These are phyloP conservation scores for Brenthis ino DNA, from an alignment of 2,888 invertebrate species.

Conservation along the genomic window DNA sequence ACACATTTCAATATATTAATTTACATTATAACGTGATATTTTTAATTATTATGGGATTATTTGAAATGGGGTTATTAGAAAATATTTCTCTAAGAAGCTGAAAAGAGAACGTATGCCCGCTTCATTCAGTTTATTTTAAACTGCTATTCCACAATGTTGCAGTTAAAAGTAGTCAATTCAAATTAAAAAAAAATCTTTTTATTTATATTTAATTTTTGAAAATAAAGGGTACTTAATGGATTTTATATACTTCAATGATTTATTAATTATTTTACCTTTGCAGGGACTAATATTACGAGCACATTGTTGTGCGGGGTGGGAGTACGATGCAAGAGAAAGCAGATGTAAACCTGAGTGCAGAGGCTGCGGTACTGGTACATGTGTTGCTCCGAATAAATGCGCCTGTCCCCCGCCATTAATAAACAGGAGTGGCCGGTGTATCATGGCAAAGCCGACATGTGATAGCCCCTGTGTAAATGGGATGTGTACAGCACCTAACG, in stretches of 20 bases:
- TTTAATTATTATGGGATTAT: too few relatives aligned
- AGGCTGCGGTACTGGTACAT: constrained; percentile 57
- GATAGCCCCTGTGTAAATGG: constrained; percentile 62
- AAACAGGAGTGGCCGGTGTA: constrained; percentile 21
- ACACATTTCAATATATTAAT: background rate
- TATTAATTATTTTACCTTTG: background rate
- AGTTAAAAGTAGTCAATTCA: too few relatives aligned
- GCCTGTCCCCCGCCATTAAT: constrained; percentile 50
- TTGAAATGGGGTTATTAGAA: too few relatives aligned
- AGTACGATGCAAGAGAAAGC: constrained; percentile 20
- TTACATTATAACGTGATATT: background rate
- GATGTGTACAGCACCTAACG: constrained; percentile 50
- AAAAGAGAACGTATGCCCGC: too few relatives aligned
- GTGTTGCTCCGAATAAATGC: constrained; percentile 53
- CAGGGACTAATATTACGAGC: background rate
- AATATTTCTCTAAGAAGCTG: too few relatives aligned
- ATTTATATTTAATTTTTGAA: too few relatives aligned
- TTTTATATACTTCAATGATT: background rate
- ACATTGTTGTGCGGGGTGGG: constrained; percentile 38
- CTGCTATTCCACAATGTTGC: too few relatives aligned
- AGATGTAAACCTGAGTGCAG: constrained; percentile 47
- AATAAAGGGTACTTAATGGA: too few relatives aligned
- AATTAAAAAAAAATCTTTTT: too few relatives aligned
- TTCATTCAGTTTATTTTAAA: too few relatives aligned
- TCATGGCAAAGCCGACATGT: constrained; percentile 56